Conservation (phyloP, 1,140 invertebrate species). For the Gryon sp. region DNA sequence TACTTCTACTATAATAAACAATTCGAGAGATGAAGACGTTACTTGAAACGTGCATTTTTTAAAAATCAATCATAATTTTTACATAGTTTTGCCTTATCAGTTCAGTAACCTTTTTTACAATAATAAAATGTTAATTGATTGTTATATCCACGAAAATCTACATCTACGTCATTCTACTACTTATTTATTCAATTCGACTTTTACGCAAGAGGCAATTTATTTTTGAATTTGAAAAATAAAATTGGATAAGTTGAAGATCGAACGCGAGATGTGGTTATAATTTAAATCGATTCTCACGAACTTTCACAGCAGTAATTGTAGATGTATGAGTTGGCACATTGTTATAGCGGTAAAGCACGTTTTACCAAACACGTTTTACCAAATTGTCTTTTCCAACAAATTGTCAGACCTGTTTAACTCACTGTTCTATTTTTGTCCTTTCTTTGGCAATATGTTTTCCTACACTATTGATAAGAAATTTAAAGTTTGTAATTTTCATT, state of each 20-base stretch:
- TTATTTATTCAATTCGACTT: conserved; percentile 9
- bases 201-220: background rate
- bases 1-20: too few species aligned
- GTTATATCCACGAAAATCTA: background rate
- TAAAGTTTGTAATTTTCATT: too few species aligned
- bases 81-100: background rate
- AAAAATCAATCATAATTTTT: conserved; percentile 14
- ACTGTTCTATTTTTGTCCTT: too few species aligned
- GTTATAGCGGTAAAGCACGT: conserved; percentile 23
- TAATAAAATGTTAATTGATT: conserved; percentile 13
- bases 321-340: conserved; percentile 29
- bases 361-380: conserved; percentile 13
- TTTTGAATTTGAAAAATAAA: conserved; percentile 7
- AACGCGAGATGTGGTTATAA: conserved; percentile 19
- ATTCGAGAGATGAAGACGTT: too few species aligned
- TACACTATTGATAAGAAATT: too few species aligned
- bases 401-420: conserved; percentile 6
- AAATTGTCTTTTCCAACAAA: conserved; percentile 20
- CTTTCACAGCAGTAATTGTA: conserved; percentile 18
- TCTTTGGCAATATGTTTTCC: too few species aligned
- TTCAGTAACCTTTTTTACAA: background rate
- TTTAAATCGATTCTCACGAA: conserved; percentile 27
- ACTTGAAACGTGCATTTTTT: too few species aligned
- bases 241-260: background rate
- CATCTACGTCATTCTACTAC: conserved; percentile 1